Conservation (phyloP, 1,140 invertebrate genomes). For the Calycopis cecrops region DNA sequence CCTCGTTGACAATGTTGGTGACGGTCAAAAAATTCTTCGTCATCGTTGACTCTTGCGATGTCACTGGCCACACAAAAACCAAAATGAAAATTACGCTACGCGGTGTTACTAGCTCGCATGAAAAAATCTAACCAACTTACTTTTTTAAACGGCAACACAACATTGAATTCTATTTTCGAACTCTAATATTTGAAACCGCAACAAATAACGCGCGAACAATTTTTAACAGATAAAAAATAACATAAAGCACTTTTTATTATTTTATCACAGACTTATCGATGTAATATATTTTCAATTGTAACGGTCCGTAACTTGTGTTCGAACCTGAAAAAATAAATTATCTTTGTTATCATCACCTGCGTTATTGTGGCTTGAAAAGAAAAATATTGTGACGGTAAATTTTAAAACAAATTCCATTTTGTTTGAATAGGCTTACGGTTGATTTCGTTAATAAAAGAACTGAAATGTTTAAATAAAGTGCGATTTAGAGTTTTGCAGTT, state of each 20-base stretch:
- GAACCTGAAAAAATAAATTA: constrained; percentile 22
- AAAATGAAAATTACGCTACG: constrained; percentile 26
- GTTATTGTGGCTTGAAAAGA: constrained; percentile 6
- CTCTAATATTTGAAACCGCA: constrained; percentile 38
- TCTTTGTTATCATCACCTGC: neutral
- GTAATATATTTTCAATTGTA: constrained; percentile 23
- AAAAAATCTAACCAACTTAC: constrained; percentile 37
- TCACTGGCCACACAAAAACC: constrained; percentile 51
- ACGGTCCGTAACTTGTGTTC: constrained; percentile 22
- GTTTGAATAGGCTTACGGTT: too few relatives aligned
- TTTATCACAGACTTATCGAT: constrained; percentile 64
- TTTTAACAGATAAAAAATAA: constrained; percentile 33
- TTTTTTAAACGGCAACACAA: constrained; percentile 50
- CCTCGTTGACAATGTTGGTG: constrained; percentile 80
- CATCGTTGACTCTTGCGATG: constrained; percentile 63
- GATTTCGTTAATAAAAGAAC: too few relatives aligned
- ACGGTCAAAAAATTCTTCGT: constrained; percentile 75
- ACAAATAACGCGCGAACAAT: constrained; percentile 56
- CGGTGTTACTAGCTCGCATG: constrained; percentile 21
- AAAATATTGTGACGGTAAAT: neutral
- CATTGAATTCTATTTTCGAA: constrained; percentile 19
- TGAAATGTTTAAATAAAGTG: too few relatives aligned
- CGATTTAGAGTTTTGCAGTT: too few relatives aligned
- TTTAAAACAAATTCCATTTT: neutral
- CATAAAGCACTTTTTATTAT: constrained; percentile 32